These are phyloP conservation scores for Mythimna vitellina DNA, from an alignment of 2,888 invertebrate genomes.

Conservation along the genomic window DNA sequence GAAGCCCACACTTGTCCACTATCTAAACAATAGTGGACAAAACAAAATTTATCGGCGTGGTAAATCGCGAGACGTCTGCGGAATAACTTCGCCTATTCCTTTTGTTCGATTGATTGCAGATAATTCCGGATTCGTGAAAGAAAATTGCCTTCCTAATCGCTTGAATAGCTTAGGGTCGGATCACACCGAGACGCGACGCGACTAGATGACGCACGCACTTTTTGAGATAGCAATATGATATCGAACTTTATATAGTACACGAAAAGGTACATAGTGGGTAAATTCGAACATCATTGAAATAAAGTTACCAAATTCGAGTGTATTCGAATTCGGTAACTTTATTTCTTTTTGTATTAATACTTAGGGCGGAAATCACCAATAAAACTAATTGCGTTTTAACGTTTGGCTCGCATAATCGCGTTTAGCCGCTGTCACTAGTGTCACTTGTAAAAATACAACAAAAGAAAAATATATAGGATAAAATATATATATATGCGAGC, in stretches of 20 bases:
- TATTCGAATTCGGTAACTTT: background rate
- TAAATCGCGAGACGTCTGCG: slow-evolving; percentile 77
- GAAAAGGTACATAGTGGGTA: background rate
- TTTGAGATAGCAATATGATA: background rate
- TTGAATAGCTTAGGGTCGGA: slow-evolving; percentile 57
- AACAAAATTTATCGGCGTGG: slow-evolving; percentile 71
- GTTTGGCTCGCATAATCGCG: too few relatives aligned
- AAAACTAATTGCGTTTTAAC: too few relatives aligned
- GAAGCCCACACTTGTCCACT: slow-evolving; percentile 41
- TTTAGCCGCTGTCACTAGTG: too few relatives aligned
- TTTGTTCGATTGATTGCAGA: slow-evolving; percentile 87
- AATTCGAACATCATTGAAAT: background rate
- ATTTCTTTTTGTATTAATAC: too few relatives aligned
- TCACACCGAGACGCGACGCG: background rate
- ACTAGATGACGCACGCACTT: too few relatives aligned
- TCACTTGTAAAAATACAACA: too few relatives aligned
- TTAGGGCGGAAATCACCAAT: too few relatives aligned
- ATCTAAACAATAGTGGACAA: slow-evolving; percentile 43
- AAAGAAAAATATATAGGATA: too few relatives aligned
- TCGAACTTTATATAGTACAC: background rate
- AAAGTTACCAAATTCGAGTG: background rate
- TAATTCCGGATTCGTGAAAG: slow-evolving; percentile 81
- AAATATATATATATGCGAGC: too few relatives aligned
- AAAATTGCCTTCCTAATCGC: slow-evolving; percentile 77
- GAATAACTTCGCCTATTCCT: slow-evolving; percentile 81